Conservation (phyloP, 2,888 invertebrate genomes). For the Lottia gigantea region DNA sequence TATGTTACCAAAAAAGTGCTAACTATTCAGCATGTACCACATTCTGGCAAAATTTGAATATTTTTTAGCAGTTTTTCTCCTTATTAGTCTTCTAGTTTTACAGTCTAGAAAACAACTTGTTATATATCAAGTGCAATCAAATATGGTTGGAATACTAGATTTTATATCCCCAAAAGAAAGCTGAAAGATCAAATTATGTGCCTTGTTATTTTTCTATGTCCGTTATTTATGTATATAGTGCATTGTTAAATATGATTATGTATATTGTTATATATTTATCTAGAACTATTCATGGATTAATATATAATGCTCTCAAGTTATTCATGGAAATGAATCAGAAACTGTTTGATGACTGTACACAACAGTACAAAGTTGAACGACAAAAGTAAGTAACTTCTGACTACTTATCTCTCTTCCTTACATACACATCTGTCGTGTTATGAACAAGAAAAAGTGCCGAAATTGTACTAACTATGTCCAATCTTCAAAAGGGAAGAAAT, state of each 20-base stretch:
- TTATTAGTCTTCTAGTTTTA: no score
- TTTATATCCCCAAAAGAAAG: no score
- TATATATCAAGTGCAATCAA: no score
- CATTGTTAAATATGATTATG: no score
- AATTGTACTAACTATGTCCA: not conserved
- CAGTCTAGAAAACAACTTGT: no score
- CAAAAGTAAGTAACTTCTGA: slow-evolving; percentile 87
- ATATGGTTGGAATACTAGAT: no score
- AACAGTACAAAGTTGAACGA: slow-evolving; percentile 97
- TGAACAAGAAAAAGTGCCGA: not conserved
- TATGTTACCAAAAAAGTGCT: no score
- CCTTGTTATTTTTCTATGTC: not conserved
- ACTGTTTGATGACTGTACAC: slow-evolving; percentile 96
- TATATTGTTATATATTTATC: slow-evolving; percentile 29
- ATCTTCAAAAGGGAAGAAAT: not conserved
- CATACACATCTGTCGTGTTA: no score
- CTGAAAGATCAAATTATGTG: slow-evolving; percentile 6
- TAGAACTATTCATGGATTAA: slow-evolving; percentile 94
- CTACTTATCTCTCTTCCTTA: not conserved
- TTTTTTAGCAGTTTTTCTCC: no score
- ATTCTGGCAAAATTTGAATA: no score
- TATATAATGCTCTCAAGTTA: slow-evolving; percentile 99
- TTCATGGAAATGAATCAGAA: slow-evolving; percentile 99
- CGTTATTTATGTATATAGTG: not conserved
- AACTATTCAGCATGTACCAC: no score